Base-by-base conservation (phyloP, 2,113 vertebrate genomes). In the Hucho hucho region DNA sequence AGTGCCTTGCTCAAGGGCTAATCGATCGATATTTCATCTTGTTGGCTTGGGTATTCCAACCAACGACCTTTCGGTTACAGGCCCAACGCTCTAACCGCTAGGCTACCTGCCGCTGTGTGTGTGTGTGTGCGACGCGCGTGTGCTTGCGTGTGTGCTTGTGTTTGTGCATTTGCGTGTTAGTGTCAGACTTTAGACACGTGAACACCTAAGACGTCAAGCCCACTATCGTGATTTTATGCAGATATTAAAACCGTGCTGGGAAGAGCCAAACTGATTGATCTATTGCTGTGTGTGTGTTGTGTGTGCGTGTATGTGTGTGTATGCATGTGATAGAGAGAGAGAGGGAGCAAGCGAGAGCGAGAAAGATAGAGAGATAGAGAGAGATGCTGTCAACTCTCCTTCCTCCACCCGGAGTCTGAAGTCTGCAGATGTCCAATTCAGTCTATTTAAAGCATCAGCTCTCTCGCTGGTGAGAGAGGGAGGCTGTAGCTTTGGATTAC, bases 351-450 rank as follows among this genome's bases (percentile, higher is more conserved):
- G 1, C 68, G 74, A 76, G 79, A 84, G 83, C 56, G 73, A 89
- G 81, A 88, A 85, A 87, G 88, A 85, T 79, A 85, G 79, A 81
- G 82, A 85, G 79, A 85, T 71, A 16, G 70, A 86, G 85, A 75
- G 82, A 74, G 77, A 86, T 72, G 82, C 86, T 88, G 87, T 90
- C 89, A 86, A 75, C 83, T 81, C 76, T 76, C 87, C 82, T 74
- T 77, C 76, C 73, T 88, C 81, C 83, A 83, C 83, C 59, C 76
- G 83, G 85, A 83, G 82, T 64, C 76, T 83, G 87, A 61, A 61
- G 58, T 61, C 58, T 61, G 89, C 88, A 92, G 89, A 90, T 90
- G 89, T 90, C 89, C 89, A 86, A 87, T 80, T 84, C 76, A 82
- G 82, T 87, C 88, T 90, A 88, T 90, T 89, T 90, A 85, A 90